These are phyloP conservation scores for Drosophila equinoxialis DNA, from an alignment of 1,140 invertebrate genomes.

Conservation along the genomic window DNA sequence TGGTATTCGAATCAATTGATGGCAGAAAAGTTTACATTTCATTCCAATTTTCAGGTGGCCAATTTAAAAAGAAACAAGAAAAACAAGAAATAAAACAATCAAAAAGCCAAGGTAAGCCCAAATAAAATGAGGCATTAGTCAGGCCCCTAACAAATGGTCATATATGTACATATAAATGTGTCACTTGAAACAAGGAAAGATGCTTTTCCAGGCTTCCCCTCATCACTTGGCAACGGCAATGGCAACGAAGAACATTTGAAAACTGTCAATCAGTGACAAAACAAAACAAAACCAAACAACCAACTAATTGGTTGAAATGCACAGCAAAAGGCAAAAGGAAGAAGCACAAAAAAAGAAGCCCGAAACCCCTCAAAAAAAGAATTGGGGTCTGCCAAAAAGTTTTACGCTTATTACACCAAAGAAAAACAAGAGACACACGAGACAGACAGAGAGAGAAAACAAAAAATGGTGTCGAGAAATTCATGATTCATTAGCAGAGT, in stretches of 20 bases:
- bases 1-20: slow-evolving; percentile 48
- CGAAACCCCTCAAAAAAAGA: slow-evolving; percentile 24
- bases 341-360: slow-evolving; percentile 23
- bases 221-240: slow-evolving; percentile 50
- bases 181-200: slow-evolving; percentile 15
- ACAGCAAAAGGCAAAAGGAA: slow-evolving; percentile 45
- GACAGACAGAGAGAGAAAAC: slow-evolving; percentile 16
- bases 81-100: slow-evolving; percentile 12
- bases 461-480: slow-evolving; percentile 57
- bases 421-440: slow-evolving; percentile 36
- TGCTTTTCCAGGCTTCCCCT: slow-evolving; percentile 44
- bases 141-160: slow-evolving; percentile 46
- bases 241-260: slow-evolving; percentile 44
- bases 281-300: slow-evolving; percentile 56
- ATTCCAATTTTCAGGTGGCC: slow-evolving; percentile 27
- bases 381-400: slow-evolving; percentile 64
- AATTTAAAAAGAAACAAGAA: slow-evolving; percentile 51
- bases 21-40: slow-evolving; percentile 33
- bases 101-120: slow-evolving; percentile 15
- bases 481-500: slow-evolving; percentile 77
- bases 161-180: slow-evolving; percentile 14
- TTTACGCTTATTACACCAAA: slow-evolving; percentile 77
- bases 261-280: slow-evolving; percentile 70
- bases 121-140: slow-evolving; percentile 56
- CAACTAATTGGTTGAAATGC: slow-evolving; percentile 78